phyloP scores from a whole-genome alignment of 1,140 invertebrate species.

The Cherax quadricarinatus region DNA sequence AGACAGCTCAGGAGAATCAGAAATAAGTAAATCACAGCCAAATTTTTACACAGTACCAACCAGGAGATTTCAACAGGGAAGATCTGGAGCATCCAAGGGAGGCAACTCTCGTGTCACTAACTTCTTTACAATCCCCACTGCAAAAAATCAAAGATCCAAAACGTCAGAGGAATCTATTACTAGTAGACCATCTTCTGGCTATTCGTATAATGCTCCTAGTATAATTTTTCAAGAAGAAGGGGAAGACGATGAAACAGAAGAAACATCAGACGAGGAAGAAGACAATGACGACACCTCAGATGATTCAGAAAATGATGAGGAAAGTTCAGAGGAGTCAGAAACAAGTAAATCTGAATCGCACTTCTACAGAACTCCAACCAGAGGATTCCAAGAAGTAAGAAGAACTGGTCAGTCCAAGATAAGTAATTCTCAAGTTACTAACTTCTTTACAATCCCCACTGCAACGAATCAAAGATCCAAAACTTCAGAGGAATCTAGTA shows the following conservation, averaged over 20 bases:
- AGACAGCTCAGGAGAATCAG: neutral
- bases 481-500: neutral
- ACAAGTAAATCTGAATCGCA: too few relatives aligned
- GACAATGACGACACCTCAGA: neutral
- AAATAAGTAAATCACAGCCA: neutral
- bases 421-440: neutral
- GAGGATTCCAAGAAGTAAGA: neutral
- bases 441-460: constrained; percentile 10
- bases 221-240: neutral
- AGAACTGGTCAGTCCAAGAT: neutral
- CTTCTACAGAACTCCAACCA: neutral
- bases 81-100: neutral
- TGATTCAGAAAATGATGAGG: neutral
- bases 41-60: neutral
- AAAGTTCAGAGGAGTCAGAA: too few relatives aligned
- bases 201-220: neutral
- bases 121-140: constrained; percentile 4
- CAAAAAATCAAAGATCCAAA: neutral
- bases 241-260: neutral
- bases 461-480: neutral
- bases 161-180: neutral
- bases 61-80: neutral
- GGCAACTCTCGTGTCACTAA: neutral
- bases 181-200: neutral
- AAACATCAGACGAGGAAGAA: neutral